Evolutionary conservation across 2,113 vertebrate species (phyloP), one percentile per base, ranked within the genome.

Genomic region (Cyprinodon variegatus): DNA sequence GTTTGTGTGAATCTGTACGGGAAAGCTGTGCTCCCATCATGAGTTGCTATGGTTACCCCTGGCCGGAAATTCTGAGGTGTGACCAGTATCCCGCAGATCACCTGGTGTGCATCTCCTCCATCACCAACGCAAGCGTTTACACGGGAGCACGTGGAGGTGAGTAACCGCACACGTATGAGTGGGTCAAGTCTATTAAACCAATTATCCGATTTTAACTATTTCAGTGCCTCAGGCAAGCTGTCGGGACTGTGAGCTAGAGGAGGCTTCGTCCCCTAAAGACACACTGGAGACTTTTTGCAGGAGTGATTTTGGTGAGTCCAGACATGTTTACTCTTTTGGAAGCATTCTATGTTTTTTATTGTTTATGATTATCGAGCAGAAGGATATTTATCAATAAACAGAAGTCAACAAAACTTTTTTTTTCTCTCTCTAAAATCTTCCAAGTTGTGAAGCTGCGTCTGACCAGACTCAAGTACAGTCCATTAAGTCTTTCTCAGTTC

Each of bases 1-100:
- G 95, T 85, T 91, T 95, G 74, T 96, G 96, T 0, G 93, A 96
- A 65, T 93, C 94, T 0, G 90, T 96, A 13, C 91, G 93, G 78
- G 93, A 93, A 82, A 96, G 95, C 88, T 97, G 95, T 0, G 94
- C 94, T 0, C 95, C 96, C 2, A 94, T 96, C 77, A 95, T 94
- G 94, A 94, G 92, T 64, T 96, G 95, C 78, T 96, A 95, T 0
- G 92, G 96, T 14, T 96, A 95, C 77, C 94, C 95, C 65, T 95
- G 95, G 96, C 95, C 95, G 0, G 93, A 95, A 81, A 96, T 96
- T 78, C 92, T 96, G 11, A 92, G 92, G 76, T 96, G 95, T 65
- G 84, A 95, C 84, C 87, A 93, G 84, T 97, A 97, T 76, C 95
- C 95, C 6, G 81, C 83, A 1, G 93, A 96, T 40, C 95, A 96